phyloP scores from a whole-genome alignment of 2,888 invertebrate species.

The Toxonevra muliebris region DNA sequence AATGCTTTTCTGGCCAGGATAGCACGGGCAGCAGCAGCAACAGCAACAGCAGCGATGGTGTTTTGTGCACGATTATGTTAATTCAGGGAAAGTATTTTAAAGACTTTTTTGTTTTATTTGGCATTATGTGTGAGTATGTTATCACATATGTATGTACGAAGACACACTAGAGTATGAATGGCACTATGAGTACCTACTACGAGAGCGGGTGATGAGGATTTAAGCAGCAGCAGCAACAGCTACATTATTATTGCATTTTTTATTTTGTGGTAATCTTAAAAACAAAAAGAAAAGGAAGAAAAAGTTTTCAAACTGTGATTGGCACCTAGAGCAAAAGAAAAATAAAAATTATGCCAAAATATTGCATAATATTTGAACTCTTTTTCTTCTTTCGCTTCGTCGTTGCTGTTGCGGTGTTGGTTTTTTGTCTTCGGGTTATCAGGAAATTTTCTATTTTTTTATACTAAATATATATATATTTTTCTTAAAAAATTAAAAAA shows the following conservation, averaged over 20 bases:
- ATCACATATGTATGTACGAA: neutral
- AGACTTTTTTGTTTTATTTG: neutral
- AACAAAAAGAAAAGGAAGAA: neutral
- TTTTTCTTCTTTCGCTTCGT: neutral
- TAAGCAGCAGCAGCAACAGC: neutral
- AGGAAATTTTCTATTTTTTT: no score
- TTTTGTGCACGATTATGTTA: conserved; percentile 4
- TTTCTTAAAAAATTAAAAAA: no score
- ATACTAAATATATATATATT: no score
- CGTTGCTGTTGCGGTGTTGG: no score
- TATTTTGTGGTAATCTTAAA: conserved; percentile 13
- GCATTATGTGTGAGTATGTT: neutral
- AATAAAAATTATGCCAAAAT: neutral
- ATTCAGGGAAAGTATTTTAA: conserved; percentile 2
- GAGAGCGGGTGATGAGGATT: neutral
- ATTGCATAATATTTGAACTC: conserved; percentile 2
- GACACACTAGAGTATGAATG: neutral
- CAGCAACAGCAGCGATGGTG: neutral
- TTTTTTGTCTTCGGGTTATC: no score
- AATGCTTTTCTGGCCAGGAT: no score
- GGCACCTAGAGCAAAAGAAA: conserved; percentile 15
- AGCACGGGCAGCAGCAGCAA: neutral
- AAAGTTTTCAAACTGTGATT: conserved; percentile 17
- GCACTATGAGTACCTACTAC: neutral
- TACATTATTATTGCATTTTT: neutral